Conservation (phyloP, 2,888 invertebrate species). For the Eupithecia insigniata region DNA sequence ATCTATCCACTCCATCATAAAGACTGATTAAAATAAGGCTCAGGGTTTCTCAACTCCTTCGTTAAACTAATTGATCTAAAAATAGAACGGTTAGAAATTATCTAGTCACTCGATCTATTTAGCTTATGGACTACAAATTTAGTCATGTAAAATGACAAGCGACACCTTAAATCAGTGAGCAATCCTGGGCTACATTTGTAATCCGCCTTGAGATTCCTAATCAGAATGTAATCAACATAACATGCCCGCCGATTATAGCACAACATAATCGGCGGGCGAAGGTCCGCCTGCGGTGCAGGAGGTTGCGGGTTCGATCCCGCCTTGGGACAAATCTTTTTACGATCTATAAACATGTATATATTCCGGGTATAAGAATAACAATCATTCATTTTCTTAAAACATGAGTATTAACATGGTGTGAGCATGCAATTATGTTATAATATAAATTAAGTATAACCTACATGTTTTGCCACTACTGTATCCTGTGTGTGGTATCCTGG, state of each 20-base stretch:
- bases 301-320: too few species aligned
- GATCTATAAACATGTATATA: too few species aligned
- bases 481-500: too few species aligned
- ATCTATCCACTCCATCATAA: background rate
- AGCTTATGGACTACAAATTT: background rate
- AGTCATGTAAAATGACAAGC: background rate
- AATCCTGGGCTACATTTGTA: constrained; percentile 16
- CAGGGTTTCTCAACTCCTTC: background rate
- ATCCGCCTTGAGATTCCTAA: constrained; percentile 8
- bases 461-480: too few species aligned
- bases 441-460: too few species aligned
- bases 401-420: too few species aligned
- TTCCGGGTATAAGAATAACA: too few species aligned
- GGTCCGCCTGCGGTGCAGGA: too few species aligned
- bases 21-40: background rate
- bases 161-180: background rate
- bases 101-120: background rate
- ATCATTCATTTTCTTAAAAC: too few species aligned
- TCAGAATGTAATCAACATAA: background rate
- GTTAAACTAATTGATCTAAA: background rate
- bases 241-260: background rate
- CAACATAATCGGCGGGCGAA: too few species aligned
- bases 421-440: too few species aligned
- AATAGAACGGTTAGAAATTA: background rate
- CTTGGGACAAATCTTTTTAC: too few species aligned